Evolutionary conservation across 2,888 invertebrate species (phyloP).

Genomic region (Drosophila recens): DNA sequence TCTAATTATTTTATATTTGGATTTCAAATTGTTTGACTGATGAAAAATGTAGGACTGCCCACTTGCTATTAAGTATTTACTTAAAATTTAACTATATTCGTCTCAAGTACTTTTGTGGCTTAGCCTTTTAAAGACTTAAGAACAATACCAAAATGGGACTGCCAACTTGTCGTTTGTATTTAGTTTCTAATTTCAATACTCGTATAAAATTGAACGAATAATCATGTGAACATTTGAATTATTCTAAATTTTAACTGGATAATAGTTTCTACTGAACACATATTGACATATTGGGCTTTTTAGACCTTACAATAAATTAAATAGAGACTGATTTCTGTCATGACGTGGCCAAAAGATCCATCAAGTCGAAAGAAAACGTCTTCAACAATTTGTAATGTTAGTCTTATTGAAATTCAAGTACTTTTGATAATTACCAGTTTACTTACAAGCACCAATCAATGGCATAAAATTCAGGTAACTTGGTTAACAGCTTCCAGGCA

Average conservation of each 20-base stretch:
- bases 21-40: neutral
- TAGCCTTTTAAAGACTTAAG: neutral
- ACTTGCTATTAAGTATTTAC: neutral
- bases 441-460: slow-evolving; percentile 19
- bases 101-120: neutral
- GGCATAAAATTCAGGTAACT: slow-evolving; percentile 40
- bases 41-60: neutral
- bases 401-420: neutral
- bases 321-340: no score
- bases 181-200: neutral
- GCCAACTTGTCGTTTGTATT: neutral
- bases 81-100: neutral
- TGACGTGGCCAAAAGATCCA: neutral
- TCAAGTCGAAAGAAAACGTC: neutral
- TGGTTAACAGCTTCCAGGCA: slow-evolving; percentile 44
- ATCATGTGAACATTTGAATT: neutral
- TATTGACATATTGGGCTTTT: neutral
- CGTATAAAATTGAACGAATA: neutral
- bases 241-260: neutral
- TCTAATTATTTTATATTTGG: neutral
- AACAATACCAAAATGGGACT: neutral
- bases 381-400: neutral
- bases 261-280: neutral
- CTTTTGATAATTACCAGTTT: slow-evolving; percentile 19
- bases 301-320: neutral